phyloP scores from a whole-genome alignment of 2,797 vertebrate genomes.

The Scleropages formosus region DNA sequence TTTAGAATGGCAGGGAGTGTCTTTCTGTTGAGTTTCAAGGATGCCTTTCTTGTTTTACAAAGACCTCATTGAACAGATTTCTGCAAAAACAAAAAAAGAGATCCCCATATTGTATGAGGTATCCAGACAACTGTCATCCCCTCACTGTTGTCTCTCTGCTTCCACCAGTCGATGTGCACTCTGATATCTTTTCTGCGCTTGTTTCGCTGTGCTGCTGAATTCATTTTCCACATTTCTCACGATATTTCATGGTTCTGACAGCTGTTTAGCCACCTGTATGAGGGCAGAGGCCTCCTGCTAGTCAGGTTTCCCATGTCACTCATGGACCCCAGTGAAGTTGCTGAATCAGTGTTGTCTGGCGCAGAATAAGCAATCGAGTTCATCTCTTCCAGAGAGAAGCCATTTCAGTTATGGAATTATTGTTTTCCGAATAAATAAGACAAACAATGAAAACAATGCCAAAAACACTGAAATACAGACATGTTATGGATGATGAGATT shows the following conservation, averaged over 20 bases:
- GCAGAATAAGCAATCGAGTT: slow-evolving; percentile 33
- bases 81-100: no score
- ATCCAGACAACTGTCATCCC: no score
- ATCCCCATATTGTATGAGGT: neutral
- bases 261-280: neutral
- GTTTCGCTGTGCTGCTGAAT: neutral
- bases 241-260: neutral
- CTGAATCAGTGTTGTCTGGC: slow-evolving; percentile 47
- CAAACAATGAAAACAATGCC: no score
- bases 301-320: neutral
- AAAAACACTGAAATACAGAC: neutral
- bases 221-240: neutral
- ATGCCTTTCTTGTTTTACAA: no score
- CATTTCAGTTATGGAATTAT: slow-evolving; percentile 45
- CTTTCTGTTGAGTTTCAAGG: no score
- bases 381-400: slow-evolving; percentile 48
- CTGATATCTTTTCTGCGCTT: neutral
- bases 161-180: no score
- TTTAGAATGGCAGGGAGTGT: no score
- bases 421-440: slow-evolving; percentile 29
- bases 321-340: slow-evolving; percentile 27
- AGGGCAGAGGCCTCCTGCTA: neutral
- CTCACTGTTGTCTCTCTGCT: neutral
- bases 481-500: no score
- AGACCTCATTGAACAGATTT: no score